phyloP scores from a whole-genome alignment of 2,797 vertebrate genomes.

The Fundulus diaphanus region DNA sequence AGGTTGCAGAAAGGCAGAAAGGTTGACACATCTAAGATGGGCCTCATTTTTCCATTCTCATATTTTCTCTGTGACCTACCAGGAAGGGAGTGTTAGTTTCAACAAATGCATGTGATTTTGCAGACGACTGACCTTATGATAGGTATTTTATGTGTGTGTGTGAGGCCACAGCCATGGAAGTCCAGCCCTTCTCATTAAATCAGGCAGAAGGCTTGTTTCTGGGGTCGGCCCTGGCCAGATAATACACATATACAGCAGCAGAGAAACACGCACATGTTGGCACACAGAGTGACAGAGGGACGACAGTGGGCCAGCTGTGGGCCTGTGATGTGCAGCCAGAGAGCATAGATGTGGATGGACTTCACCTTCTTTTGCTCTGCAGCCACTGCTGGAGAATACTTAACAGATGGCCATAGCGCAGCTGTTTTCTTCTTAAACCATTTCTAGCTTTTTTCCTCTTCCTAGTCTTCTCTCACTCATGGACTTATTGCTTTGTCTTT shows the following conservation, averaged over 20 bases:
- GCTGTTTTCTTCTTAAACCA: constrained; percentile 71
- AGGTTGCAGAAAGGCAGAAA: constrained; percentile 43
- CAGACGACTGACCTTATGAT: constrained; percentile 43
- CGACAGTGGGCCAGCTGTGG: constrained; percentile 64
- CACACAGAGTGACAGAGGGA: constrained; percentile 62
- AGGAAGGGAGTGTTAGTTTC: constrained; percentile 58
- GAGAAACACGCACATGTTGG: constrained; percentile 19
- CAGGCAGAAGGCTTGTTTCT: constrained; percentile 70
- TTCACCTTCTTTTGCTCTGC: constrained; percentile 90
- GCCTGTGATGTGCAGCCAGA: constrained; percentile 83
- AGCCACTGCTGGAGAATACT: constrained; percentile 81
- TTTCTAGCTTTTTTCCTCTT: constrained; percentile 36
- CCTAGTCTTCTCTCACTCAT: constrained; percentile 5
- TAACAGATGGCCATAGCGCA: constrained; percentile 88
- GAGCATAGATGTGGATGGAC: constrained; percentile 80
- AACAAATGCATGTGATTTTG: constrained; percentile 58
- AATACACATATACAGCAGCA: constrained; percentile 23
- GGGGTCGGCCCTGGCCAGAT: constrained; percentile 58
- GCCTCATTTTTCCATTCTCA: constrained; percentile 34
- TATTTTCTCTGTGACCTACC: constrained; percentile 46
- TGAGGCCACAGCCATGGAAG: constrained; percentile 47
- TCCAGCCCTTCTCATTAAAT: constrained; percentile 79
- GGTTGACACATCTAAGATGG: constrained; percentile 34
- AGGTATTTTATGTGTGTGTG: constrained; percentile 34
- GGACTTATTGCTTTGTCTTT: background rate